Conservation (phyloP, 2,888 invertebrate genomes). For the Diarsia mendica region DNA sequence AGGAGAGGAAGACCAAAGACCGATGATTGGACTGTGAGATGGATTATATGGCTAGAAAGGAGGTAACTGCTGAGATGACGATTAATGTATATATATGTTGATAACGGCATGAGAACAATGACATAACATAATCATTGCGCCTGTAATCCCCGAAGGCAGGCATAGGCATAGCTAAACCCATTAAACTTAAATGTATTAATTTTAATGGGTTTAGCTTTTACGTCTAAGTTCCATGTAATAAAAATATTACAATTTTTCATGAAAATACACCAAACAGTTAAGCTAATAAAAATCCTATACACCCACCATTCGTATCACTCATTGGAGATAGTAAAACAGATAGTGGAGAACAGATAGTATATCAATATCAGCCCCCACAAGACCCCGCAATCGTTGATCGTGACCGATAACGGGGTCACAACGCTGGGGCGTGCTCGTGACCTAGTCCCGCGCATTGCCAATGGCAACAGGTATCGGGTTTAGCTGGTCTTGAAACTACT, state of each 20-base stretch:
- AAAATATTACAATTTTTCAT: neutral
- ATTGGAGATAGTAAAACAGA: no score
- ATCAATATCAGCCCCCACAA: neutral
- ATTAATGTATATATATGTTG: neutral
- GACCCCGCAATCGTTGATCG: conserved; percentile 26
- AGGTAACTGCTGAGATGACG: neutral
- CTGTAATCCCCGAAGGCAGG: no score
- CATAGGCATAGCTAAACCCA: no score
- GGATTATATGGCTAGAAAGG: neutral
- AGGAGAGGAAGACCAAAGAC: neutral
- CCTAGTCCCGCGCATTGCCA: conserved; percentile 44
- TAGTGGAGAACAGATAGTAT: no score
- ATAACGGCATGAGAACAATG: neutral
- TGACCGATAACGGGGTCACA: conserved; percentile 57
- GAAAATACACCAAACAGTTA: neutral
- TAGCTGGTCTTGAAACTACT: conserved; percentile 17
- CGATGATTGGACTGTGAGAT: neutral
- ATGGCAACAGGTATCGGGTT: conserved; percentile 35
- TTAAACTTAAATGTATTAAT: no score
- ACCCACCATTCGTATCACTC: no score
- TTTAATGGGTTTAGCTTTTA: fast-evolving
- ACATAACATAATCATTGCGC: no score
- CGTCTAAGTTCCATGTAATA: no score
- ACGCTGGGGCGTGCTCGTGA: conserved; percentile 35
- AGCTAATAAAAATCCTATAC: no score